Evolutionary conservation across 2,113 vertebrate genomes (phyloP).

Genomic region (Tilapia sparmanii): DNA sequence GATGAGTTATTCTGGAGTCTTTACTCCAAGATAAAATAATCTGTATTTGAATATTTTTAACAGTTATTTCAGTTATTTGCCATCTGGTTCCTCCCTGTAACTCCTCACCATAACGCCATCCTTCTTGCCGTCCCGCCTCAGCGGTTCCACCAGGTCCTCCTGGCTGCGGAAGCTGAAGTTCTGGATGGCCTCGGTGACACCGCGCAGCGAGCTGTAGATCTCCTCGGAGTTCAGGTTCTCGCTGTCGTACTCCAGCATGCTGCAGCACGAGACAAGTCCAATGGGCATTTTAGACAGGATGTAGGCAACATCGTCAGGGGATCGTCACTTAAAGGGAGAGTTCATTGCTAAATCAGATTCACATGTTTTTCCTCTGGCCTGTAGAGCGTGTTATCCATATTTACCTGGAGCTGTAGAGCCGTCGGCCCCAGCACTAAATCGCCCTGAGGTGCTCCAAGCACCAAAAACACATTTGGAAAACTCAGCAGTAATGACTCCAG

Average conservation of each 20-base stretch:
- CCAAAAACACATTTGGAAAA: neutral
- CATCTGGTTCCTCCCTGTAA: neutral
- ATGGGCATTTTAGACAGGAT: neutral
- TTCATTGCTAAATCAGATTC: neutral
- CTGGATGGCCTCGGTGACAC: constrained; percentile 96
- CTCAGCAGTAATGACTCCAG: neutral
- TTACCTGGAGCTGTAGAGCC: neutral
- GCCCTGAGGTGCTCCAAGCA: neutral
- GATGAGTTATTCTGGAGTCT: neutral
- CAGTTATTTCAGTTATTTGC: neutral
- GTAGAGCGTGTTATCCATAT: neutral
- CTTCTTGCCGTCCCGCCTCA: constrained; percentile 79
- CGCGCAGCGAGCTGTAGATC: constrained; percentile 93
- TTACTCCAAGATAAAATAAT: neutral
- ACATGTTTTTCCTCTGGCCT: neutral
- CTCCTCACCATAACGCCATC: constrained; percentile 75
- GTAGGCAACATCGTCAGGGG: neutral
- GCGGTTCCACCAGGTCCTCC: constrained; percentile 90
- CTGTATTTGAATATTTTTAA: neutral
- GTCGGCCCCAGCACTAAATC: neutral
- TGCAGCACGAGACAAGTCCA: constrained; percentile 32
- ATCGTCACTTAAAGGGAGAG: neutral
- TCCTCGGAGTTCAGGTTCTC: constrained; percentile 97
- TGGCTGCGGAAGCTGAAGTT: constrained; percentile 95
- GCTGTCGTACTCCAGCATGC: constrained; percentile 88